phyloP scores from a whole-genome alignment of 1,140 invertebrate genomes.

The Protaetia brevitarsis region DNA sequence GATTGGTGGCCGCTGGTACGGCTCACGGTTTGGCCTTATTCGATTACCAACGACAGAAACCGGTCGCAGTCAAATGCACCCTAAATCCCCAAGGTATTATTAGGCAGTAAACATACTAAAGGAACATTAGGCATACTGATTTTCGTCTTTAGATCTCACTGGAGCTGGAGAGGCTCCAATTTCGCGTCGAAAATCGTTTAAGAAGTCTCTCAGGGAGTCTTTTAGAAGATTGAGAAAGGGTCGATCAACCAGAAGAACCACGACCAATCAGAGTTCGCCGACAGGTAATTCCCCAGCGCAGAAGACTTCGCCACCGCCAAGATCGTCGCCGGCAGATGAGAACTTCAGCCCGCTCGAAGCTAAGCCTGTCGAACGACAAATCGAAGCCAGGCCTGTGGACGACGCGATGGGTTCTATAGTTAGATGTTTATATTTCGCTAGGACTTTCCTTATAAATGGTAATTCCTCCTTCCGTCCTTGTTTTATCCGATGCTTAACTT shows the following conservation, averaged over 20 bases:
- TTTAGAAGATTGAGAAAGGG: constrained; percentile 89
- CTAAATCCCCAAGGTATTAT: constrained; percentile 80
- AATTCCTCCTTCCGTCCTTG: constrained; percentile 37
- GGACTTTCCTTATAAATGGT: constrained; percentile 91
- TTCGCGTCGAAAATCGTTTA: constrained; percentile 91
- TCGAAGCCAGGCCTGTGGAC: constrained; percentile 85
- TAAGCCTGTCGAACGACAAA: constrained; percentile 86
- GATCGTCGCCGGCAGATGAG: constrained; percentile 24
- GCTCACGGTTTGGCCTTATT: constrained; percentile 91
- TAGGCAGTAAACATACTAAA: not conserved
- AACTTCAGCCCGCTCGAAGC: constrained; percentile 56
- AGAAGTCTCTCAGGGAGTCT: constrained; percentile 93
- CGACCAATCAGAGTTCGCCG: constrained; percentile 43
- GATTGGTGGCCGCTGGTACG: constrained; percentile 86
- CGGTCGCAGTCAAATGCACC: constrained; percentile 85
- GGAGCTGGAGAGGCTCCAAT: constrained; percentile 91
- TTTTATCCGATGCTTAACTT: no score
- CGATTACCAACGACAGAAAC: constrained; percentile 76
- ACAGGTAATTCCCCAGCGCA: constrained; percentile 26
- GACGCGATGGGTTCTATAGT: constrained; percentile 93
- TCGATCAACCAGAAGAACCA: constrained; percentile 68
- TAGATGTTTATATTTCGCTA: constrained; percentile 87
- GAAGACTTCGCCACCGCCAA: constrained; percentile 18
- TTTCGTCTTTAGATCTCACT: constrained; percentile 66
- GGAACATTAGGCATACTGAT: not conserved